Base-by-base conservation (phyloP, 2,888 invertebrate genomes). In the Lobophora halterata region DNA sequence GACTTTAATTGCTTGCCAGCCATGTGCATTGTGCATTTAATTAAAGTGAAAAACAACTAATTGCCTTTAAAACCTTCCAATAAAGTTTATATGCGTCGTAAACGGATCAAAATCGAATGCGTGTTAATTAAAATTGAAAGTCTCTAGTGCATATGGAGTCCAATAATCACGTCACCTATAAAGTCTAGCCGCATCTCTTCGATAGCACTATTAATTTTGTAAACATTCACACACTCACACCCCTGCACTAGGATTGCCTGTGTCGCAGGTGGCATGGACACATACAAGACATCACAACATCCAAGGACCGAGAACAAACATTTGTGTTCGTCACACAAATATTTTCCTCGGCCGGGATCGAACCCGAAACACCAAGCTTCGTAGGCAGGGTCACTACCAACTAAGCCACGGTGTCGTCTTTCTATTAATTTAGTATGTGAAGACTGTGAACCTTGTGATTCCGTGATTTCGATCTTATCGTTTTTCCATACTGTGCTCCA, bases 61-160 rank as follows among this genome's bases (percentile, higher is more conserved):
- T n/a, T 32, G 16, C 9, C 9, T 57, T 53, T 46, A 55, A 23
- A 11, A 53, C 41, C 42, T 47, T 55, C 53, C 52, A 64, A 61
- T 61, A 56, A 54, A 55, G 50, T 62, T 58, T 55, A 45, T 46
- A 55, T 63, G 64, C 43, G 52, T 52, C 58, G 71, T 70, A 70
- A 73, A 66, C 57, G 47, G 59, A 71, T 63, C 62, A 50, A 60
- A 55, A 50, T 53, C 50, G 29, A 12, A 14, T 5, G 24, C 20
- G 24, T 37, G 29, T 47, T 52, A 54, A 48, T 55, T 54, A 57
- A 49, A 48, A 54, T 51, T 55, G 45, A 58, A 59, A 61, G 56
- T 52, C 52, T 55, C 55, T 53, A 49, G 45, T 55, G 55, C 57
- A 58, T 55, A 61, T 59, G 55, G 50, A 51, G 47, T 51, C 56